phyloP scores from a whole-genome alignment of 2,888 invertebrate species.

The Heliconius sara region DNA sequence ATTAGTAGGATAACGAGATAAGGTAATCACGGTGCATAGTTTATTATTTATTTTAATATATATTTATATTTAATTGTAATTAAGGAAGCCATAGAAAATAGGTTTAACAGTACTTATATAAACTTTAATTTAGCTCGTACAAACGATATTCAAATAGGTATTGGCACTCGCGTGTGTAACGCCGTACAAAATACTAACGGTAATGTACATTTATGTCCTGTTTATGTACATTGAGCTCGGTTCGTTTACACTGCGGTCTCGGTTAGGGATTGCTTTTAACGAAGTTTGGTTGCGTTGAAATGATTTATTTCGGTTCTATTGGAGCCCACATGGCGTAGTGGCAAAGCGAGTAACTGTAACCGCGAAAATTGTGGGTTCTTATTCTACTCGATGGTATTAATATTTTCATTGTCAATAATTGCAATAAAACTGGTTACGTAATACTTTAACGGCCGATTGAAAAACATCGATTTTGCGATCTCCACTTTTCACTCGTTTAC shows the following conservation, averaged over 20 bases:
- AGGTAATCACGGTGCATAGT: too few species aligned
- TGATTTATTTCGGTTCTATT: constrained; percentile 4
- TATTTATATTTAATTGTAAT: too few species aligned
- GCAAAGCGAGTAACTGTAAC: too few species aligned
- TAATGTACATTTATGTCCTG: constrained; percentile 11
- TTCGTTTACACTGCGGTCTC: constrained; percentile 18
- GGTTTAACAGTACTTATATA: constrained; percentile 4
- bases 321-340: background rate
- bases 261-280: constrained; percentile 22
- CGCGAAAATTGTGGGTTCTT: too few species aligned
- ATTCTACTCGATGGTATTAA: background rate
- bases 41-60: too few species aligned
- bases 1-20: too few species aligned
- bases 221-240: constrained; percentile 4
- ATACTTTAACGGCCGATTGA: too few species aligned
- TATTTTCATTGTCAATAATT: too few species aligned
- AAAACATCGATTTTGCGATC: background rate
- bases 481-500: background rate
- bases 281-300: constrained; percentile 12
- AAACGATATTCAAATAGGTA: constrained; percentile 9
- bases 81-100: background rate
- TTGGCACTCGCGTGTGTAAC: background rate
- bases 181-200: constrained; percentile 3
- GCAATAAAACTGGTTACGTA: too few species aligned
- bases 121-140: background rate